Base-by-base conservation (phyloP, 92 coral and sea anemone genomes). In the Phymanthus crucifer region DNA sequence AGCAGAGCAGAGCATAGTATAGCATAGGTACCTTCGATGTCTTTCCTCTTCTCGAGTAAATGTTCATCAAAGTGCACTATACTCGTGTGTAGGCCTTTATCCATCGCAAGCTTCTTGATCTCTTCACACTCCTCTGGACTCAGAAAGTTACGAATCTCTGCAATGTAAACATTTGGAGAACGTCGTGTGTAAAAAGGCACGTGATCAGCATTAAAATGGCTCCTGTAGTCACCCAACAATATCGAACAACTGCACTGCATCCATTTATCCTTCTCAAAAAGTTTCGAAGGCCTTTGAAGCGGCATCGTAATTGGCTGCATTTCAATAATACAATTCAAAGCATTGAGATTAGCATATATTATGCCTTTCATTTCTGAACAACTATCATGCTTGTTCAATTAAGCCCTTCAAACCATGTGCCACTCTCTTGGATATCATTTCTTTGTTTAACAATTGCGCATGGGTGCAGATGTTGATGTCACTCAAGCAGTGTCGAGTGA, bases 61-160 rank as follows among this genome's bases (percentile, higher is more conserved):
- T 73, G 18, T 65, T 82, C 93, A 70, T 96, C 99, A 76, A 93
- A 71, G 71, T 96, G 99, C 5, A 90, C 82, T 29, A 76, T 86
- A 27, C 99, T 93, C 78, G 82, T 91, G 37, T 86, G 68, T 57
- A 96, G 88, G 11, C 99, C 99, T 26, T 65, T 76, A 16, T 69
- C 81, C 23, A 87, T 86, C 13, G 99, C 93, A 14, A 88, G 86
- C 3, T 91, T 67, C 27, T 91, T 75, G 31, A 96, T 93, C 78
- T 92, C 91, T 78, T 93, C 91, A 4, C 93, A 88, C 69, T 96
- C 99, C 31, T 93, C 93, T 9, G 87, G 83, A 4, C 94, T 77
- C 57, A 96, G 82, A 80, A 93, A 96, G 40, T 88, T 90, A 6
- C 97, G 97, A 47, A 96, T 96, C 83, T 96, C 99, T 96, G 61